Conservation (phyloP, 2,797 vertebrate genomes). For the Protosalanx chinensis region DNA sequence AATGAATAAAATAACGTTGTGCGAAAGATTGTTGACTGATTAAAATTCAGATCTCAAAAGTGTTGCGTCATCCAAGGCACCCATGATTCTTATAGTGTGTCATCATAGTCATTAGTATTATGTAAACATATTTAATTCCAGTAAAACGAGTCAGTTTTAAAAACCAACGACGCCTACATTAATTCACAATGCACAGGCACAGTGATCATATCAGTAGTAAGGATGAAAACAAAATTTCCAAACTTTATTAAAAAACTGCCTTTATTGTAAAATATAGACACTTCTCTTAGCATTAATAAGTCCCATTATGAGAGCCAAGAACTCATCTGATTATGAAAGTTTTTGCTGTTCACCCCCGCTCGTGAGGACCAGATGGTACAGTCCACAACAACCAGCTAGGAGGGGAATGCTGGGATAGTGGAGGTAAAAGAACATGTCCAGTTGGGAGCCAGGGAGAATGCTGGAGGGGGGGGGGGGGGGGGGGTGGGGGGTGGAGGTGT, state of each 20-base stretch:
- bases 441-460: slow-evolving; percentile 5
- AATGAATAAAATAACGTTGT: too few species aligned
- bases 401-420: slow-evolving; percentile 46
- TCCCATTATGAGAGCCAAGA: neutral
- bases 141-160: too few species aligned
- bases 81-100: too few species aligned
- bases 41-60: too few species aligned
- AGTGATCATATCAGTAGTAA: neutral
- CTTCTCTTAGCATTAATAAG: slow-evolving; percentile 22
- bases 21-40: too few species aligned
- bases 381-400: slow-evolving; percentile 38
- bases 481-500: neutral
- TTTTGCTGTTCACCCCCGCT: slow-evolving; percentile 20
- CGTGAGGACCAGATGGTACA: slow-evolving; percentile 46
- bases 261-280: slow-evolving; percentile 28
- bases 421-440: slow-evolving; percentile 28
- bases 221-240: neutral
- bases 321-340: neutral
- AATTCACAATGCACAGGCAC: too few species aligned
- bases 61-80: too few species aligned
- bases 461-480: neutral
- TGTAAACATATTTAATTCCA: too few species aligned
- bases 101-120: too few species aligned
- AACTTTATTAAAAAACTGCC: slow-evolving; percentile 12
- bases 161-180: too few species aligned